Base-by-base conservation (phyloP, 2,113 vertebrate genomes). In the Silurus asotus region DNA sequence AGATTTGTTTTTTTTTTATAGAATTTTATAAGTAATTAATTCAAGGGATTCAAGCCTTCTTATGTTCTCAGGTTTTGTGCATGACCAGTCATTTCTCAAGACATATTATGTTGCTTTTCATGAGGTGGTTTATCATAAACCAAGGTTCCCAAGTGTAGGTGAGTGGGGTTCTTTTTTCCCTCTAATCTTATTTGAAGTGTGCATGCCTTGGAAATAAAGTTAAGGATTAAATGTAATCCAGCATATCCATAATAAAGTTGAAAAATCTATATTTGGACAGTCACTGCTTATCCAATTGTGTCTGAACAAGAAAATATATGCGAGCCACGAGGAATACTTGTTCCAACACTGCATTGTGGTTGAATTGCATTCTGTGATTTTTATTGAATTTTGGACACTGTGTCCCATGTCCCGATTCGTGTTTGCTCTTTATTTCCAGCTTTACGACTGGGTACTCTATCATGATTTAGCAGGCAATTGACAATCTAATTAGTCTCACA, bases 401-500 rank as follows among this genome's bases (percentile, higher is more conserved):
- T 77, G 62, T 86, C 25, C 77, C 58, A n/a, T 81, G 56, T 59
- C 59, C 48, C 17, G 48, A 81, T 81, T 64, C 55, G 14, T 69
- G 17, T 65, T 67, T 62, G 83, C 55, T 67, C 78, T 78, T 86
- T 84, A 75, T 90, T 78, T 89, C 79, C 80, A 23, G 78, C 20
- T 61, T 87, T 74, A 65, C 86, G 88, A 85, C 84, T 76, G 37
- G 75, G 83, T 86, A 79, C 88, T 92, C 88, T 48, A 87, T 93
- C 91, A 87, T 89, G 82, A 91, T 91, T 92, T 90, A 85, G 80
- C 83, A 61, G 84, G 78, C 45, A 72, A 86, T 84, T 89, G 87
- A 92, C 88, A 65, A 80, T 72, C 83, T 89, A 91, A 90, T 92
- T 93, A 90, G 64, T 83, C 88, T 83, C 86, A 90, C 84, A 92